These are phyloP conservation scores for Proteles cristata DNA, from an alignment of 2,113 vertebrate species.

Conservation along the genomic window DNA sequence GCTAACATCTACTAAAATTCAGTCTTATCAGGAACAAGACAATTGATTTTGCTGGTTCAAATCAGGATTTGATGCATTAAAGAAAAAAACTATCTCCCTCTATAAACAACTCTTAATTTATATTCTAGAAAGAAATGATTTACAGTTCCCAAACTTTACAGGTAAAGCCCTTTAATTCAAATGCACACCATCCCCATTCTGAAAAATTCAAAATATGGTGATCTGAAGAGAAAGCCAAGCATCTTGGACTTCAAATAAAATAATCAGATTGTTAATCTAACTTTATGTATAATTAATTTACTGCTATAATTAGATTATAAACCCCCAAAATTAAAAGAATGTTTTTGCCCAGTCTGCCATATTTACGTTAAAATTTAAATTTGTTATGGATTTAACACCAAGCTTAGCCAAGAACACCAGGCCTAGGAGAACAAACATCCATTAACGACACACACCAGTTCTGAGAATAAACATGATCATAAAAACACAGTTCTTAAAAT, in stretches of 20 bases:
- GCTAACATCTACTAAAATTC: neutral
- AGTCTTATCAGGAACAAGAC: neutral
- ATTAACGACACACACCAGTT: neutral
- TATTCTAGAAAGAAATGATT: neutral
- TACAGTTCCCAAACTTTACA: neutral
- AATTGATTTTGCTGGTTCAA: conserved; percentile 15
- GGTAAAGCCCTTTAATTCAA: neutral
- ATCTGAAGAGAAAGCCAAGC: fast-evolving
- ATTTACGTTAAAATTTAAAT: conserved; percentile 40
- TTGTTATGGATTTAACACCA: neutral
- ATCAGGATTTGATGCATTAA: neutral
- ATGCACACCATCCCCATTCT: conserved; percentile 39
- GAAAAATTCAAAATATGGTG: conserved; percentile 35
- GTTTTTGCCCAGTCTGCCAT: neutral
- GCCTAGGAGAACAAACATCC: neutral
- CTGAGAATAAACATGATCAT: neutral
- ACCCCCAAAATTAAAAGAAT: neutral
- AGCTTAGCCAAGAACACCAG: neutral
- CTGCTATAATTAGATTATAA: neutral
- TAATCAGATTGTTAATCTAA: neutral
- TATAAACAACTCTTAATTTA: neutral
- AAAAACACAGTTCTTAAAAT: neutral
- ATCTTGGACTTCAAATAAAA: conserved; percentile 32
- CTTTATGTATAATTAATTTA: neutral
- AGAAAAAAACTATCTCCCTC: neutral